Evolutionary conservation across 2,797 vertebrate species (phyloP), one percentile per base, ranked within the genome.

Genomic region (Acanthurus tractus): DNA sequence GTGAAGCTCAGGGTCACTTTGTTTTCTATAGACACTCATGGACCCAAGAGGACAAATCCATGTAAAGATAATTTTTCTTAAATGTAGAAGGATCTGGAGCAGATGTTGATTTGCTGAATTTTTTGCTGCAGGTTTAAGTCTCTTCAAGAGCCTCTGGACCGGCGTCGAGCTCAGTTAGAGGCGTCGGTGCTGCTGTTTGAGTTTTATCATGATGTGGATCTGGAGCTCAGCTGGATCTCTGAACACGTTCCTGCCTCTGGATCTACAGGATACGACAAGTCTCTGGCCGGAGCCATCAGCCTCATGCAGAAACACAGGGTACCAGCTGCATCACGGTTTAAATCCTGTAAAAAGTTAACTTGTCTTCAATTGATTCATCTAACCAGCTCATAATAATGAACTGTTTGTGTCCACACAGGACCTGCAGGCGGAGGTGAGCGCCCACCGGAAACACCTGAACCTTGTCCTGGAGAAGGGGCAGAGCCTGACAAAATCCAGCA

Each of bases 291-390:
- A 45, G 94, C 95, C 64, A 90, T 93, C 89, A 95, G 85, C 79
- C 94, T 96, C 49, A 49, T 94, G 83, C 93, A 93, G 77, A 97
- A 97, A 76, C 96, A 97, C 79, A 95, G 96, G 96, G 97, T 97
- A 89, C 49, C 22, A 1, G 4, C 49, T 57, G 38, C 49, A 12
- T 29, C 23, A 36, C 57, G 54, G 12, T 23, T 59, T 2, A 29
- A n/a, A 14, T 13, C 1, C 6, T 46, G 0, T 15, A 4, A 9
- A 49, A n/a, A 17, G n/a, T 15, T 8, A 14, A 38, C 29, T 7
- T 38, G 14, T 63, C 62, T n/a, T 15, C 17, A 0, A 0, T 20
- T 13, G 4, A 12, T 61, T 61, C 34, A 15, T 15, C 14, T 3
- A 6, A 15, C 23, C 14, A 0, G 40, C 20, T 40, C 55, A 11